phyloP scores from a whole-genome alignment of 2,113 vertebrate species.

The Salvator merianae region DNA sequence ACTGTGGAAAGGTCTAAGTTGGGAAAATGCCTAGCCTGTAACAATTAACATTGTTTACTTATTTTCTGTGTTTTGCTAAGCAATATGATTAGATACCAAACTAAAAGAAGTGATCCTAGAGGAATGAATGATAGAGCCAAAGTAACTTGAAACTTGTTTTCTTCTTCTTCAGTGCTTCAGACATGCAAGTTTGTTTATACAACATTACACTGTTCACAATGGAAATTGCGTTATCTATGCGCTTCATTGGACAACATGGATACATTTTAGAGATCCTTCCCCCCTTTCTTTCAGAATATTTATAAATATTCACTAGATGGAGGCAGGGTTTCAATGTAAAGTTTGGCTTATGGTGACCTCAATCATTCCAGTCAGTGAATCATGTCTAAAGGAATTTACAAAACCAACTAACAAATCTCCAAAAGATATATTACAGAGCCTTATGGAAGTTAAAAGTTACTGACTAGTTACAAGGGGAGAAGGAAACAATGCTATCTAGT shows the following conservation, averaged over 20 bases:
- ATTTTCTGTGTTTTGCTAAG: constrained; percentile 14
- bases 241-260: background rate
- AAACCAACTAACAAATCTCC: background rate
- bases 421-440: constrained; percentile 47
- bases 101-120: background rate
- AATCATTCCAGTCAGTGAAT: constrained; percentile 13
- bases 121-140: constrained; percentile 13
- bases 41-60: constrained; percentile 23
- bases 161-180: background rate
- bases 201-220: background rate
- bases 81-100: constrained; percentile 21
- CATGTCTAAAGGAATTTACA: background rate
- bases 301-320: background rate
- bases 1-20: constrained; percentile 2
- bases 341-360: background rate
- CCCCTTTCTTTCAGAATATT: background rate
- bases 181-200: constrained; percentile 2
- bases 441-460: constrained; percentile 56
- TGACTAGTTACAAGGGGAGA: constrained; percentile 30
- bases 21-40: constrained; percentile 6
- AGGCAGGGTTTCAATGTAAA: background rate
- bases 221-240: background rate
- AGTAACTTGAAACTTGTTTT: constrained; percentile 19
- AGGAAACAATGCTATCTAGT: constrained; percentile 49
- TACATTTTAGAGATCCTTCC: background rate